These are phyloP conservation scores for Mustela nigripes DNA, from an alignment of 2,113 vertebrate genomes.

Conservation along the genomic window DNA sequence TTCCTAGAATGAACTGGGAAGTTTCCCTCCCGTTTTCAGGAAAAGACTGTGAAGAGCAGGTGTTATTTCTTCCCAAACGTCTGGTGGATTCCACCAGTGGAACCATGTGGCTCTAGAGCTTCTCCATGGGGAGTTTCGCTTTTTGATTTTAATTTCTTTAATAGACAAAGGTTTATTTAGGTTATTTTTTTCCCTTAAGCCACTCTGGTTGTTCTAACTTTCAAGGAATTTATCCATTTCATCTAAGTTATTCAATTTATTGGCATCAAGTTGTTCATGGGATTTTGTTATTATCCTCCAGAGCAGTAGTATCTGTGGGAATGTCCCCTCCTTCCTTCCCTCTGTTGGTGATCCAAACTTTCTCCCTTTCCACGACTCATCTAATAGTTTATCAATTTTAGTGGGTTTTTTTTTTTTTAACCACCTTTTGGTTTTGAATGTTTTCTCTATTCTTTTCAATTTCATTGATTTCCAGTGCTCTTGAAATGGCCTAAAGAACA, in stretches of 20 bases:
- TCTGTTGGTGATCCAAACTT: background rate
- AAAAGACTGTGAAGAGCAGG: background rate
- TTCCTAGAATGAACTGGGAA: background rate
- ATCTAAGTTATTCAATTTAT: background rate
- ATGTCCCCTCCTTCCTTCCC: background rate
- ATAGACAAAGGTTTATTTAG: background rate
- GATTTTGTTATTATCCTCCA: background rate
- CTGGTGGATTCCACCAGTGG: background rate
- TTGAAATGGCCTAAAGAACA: background rate
- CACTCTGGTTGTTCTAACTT: background rate
- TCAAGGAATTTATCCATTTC: background rate
- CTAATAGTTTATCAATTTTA: background rate
- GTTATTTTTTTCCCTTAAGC: background rate
- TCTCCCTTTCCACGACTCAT: background rate
- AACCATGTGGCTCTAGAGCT: background rate
- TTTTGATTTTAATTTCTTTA: constrained; percentile 38
- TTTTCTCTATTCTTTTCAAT: background rate
- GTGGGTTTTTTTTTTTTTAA: background rate
- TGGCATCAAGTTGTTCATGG: background rate
- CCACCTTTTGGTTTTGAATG: background rate
- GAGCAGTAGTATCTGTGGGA: background rate
- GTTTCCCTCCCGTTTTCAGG: background rate
- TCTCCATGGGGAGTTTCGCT: background rate
- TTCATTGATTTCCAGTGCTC: constrained; percentile 8
- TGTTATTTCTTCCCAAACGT: background rate